Percentiles rank a stretch among this genome's conserved stretches.
Conservation (phyloP, 2,797 vertebrate species). For the Florisuga fusca region DNA sequence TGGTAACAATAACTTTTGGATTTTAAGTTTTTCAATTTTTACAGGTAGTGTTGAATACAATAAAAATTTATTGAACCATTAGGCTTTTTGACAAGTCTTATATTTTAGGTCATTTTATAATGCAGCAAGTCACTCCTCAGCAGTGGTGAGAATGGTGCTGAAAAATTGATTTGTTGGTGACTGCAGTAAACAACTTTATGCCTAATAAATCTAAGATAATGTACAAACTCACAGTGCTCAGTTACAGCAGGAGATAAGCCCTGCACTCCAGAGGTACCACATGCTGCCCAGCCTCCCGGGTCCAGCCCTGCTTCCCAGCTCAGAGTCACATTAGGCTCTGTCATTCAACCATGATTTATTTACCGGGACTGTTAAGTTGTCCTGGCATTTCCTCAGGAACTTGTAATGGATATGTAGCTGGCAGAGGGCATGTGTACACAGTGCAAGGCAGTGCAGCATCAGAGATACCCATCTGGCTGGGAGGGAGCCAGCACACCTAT, state of each 20-base stretch:
- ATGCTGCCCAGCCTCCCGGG: background rate
- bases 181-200: background rate
- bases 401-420: conserved; percentile 51
- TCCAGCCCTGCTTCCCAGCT: background rate
- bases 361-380: conserved; percentile 12
- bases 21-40: background rate
- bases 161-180: conserved; percentile 1
- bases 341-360: conserved; percentile 48
- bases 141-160: background rate
- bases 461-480: conserved; percentile 28
- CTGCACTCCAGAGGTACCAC: background rate
- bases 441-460: background rate
- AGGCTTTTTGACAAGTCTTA: background rate
- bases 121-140: background rate
- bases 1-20: background rate
- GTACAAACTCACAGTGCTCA: background rate
- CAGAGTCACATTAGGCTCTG: background rate
- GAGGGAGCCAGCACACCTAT: conserved; percentile 20
- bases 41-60: background rate
- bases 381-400: conserved; percentile 20
- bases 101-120: background rate
- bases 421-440: conserved; percentile 31
- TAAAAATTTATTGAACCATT: background rate
- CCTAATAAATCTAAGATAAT: background rate
- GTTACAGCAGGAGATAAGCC: background rate